Evolutionary conservation across 2,888 invertebrate species (phyloP).

Genomic region (Drosophila ustulata): DNA sequence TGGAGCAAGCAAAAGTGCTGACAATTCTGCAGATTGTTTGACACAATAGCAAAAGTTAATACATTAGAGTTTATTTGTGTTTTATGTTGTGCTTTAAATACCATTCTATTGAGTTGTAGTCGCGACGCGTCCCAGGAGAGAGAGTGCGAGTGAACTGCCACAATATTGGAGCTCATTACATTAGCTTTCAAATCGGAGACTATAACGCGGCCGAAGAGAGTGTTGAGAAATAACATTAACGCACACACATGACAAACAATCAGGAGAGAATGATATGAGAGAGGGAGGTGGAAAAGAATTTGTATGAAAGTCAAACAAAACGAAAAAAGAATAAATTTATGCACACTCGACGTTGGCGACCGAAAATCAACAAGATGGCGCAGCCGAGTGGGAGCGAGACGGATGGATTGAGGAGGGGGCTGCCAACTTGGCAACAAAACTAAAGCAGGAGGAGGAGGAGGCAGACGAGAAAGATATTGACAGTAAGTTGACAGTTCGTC

Average conservation of each 20-base stretch:
- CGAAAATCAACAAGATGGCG: slow-evolving; percentile 62
- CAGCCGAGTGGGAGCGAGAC: slow-evolving; percentile 1
- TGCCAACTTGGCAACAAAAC: slow-evolving; percentile 29
- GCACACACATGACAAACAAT: slow-evolving; percentile 39
- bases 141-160: slow-evolving; percentile 10
- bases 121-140: background rate
- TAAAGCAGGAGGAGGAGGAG: slow-evolving; percentile 33
- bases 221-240: slow-evolving; percentile 48
- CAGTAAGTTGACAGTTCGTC: slow-evolving; percentile 77
- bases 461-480: slow-evolving; percentile 58
- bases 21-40: slow-evolving; percentile 5
- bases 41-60: slow-evolving; percentile 9
- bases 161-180: slow-evolving; percentile 55
- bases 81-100: slow-evolving; percentile 37
- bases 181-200: slow-evolving; percentile 40
- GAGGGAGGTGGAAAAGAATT: slow-evolving; percentile 38
- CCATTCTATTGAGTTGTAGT: slow-evolving; percentile 25
- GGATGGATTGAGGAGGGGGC: background rate
- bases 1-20: background rate
- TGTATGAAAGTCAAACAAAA: slow-evolving; percentile 72
- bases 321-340: slow-evolving; percentile 73
- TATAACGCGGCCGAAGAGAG: slow-evolving; percentile 33
- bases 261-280: background rate
- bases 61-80: slow-evolving; percentile 42
- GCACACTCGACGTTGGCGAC: slow-evolving; percentile 60